Evolutionary conservation across 2,113 vertebrate genomes (phyloP).

Genomic region (Todiramphus chloris): DNA sequence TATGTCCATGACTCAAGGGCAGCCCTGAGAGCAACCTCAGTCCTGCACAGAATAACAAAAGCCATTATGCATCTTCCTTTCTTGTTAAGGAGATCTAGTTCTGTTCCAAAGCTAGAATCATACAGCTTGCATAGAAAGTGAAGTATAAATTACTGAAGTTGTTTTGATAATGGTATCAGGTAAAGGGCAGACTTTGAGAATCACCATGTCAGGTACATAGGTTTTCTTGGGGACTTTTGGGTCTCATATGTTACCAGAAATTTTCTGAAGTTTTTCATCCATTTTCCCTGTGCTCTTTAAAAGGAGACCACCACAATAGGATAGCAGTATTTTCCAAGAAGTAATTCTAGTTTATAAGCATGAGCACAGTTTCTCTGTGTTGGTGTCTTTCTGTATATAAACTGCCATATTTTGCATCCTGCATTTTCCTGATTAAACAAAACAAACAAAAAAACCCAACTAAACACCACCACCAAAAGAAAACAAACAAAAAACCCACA

Average conservation of each 20-base stretch:
- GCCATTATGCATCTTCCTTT: neutral
- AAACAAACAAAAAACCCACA: neutral
- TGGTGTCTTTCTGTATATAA: neutral
- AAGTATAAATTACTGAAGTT: neutral
- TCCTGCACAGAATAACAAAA: neutral
- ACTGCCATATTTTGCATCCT: neutral
- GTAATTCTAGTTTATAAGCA: neutral
- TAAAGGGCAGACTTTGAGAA: neutral
- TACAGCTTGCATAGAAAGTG: neutral
- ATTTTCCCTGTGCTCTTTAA: neutral
- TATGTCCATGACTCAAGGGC: neutral
- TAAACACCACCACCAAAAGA: neutral
- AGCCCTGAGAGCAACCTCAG: neutral
- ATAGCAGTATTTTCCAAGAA: neutral
- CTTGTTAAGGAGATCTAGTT: neutral
- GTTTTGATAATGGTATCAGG: neutral
- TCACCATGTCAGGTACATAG: accelerated
- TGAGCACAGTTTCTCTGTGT: neutral
- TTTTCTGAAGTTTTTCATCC: neutral
- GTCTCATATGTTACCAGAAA: neutral
- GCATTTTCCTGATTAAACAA: neutral
- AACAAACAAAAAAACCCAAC: neutral
- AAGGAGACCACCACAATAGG: neutral
- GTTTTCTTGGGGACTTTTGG: neutral
- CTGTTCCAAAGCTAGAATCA: neutral